Conservation (phyloP, 2,797 vertebrate genomes). For the Sarcophilus harrisii region DNA sequence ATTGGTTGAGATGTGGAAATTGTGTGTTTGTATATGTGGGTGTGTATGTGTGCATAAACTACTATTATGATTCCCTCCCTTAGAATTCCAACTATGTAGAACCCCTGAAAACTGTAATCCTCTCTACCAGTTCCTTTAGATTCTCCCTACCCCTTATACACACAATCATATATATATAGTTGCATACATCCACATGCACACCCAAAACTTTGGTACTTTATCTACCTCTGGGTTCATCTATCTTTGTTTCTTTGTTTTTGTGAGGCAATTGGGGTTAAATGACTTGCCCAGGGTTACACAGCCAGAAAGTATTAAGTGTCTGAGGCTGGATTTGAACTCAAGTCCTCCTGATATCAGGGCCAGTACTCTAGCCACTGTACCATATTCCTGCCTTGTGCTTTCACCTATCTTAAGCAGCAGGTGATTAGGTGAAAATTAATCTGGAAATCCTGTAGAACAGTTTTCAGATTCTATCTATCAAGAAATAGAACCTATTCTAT, state of each 20-base stretch:
- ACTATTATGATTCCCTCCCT: neutral
- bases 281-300: too few species aligned
- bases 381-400: too few species aligned
- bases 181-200: too few species aligned
- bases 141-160: neutral
- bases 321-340: too few species aligned
- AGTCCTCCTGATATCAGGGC: too few species aligned
- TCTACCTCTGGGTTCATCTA: neutral
- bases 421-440: neutral
- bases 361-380: too few species aligned
- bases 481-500: neutral
- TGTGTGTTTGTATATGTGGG: neutral
- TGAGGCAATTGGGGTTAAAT: too few species aligned
- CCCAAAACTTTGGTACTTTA: neutral
- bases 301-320: too few species aligned
- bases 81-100: neutral
- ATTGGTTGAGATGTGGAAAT: neutral
- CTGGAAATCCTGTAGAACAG: neutral
- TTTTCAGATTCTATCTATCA: neutral
- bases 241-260: too few species aligned
- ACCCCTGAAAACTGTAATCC: too few species aligned
- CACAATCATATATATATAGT: too few species aligned
- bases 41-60: too few species aligned
- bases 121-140: neutral
- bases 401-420: neutral